These are phyloP conservation scores for Knipowitschia caucasica DNA, from an alignment of 2,797 vertebrate species.

Conservation along the genomic window DNA sequence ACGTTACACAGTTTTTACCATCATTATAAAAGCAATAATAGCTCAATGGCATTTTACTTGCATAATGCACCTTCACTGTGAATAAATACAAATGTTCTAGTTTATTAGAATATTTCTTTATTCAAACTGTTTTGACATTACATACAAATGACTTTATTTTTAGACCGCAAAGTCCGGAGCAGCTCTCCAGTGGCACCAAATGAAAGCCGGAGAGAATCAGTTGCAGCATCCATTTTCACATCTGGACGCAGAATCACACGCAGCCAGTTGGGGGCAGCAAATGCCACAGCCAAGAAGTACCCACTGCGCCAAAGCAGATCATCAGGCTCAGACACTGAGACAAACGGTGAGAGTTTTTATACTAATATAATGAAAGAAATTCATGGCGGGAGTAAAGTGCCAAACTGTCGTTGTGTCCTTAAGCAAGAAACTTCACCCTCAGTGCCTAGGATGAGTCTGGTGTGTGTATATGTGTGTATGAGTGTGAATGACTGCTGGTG, in stretches of 20 bases:
- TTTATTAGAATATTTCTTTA: neutral
- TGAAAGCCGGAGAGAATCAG: constrained; percentile 64
- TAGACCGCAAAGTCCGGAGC: constrained; percentile 72
- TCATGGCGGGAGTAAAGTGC: no score
- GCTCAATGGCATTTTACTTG: no score
- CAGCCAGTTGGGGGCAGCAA: constrained; percentile 88
- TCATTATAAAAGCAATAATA: no score
- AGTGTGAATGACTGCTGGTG: no score
- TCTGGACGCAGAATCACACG: constrained; percentile 89
- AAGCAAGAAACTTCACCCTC: no score
- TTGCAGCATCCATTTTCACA: constrained; percentile 69
- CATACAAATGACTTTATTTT: neutral
- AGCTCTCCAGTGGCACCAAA: constrained; percentile 74
- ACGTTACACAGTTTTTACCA: no score
- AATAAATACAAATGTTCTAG: neutral
- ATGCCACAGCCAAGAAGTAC: constrained; percentile 87
- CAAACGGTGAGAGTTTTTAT: constrained; percentile 57
- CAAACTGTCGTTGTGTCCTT: no score
- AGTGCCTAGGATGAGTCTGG: no score
- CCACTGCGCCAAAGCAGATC: constrained; percentile 89
- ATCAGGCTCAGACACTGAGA: constrained; percentile 90
- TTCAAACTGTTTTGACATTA: neutral
- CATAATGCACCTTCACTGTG: neutral
- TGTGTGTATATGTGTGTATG: no score
- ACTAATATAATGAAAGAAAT: no score